Percentiles rank a stretch among this genome's conserved stretches.
Evolutionary conservation across 2,797 vertebrate genomes (phyloP).

Genomic region (Darevskia nairensis): DNA sequence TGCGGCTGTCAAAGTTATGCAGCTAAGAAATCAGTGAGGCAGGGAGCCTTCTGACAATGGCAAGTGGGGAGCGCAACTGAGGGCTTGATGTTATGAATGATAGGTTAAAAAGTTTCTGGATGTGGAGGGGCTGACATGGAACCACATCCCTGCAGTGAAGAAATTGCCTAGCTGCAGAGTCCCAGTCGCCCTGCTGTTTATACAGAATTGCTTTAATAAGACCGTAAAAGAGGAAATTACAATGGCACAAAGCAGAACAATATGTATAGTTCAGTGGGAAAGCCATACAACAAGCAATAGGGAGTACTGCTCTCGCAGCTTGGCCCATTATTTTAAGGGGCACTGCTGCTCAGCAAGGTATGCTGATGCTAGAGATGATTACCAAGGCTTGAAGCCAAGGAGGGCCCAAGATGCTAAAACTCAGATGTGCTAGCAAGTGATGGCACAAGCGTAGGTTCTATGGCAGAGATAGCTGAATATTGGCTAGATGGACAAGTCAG

Average conservation of each 20-base stretch:
- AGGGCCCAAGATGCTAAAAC: background rate
- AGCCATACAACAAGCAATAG: slow-evolving; percentile 1
- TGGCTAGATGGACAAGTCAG: too few species aligned
- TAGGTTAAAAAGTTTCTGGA: slow-evolving; percentile 3
- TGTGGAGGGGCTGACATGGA: background rate
- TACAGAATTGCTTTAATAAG: slow-evolving; percentile 31
- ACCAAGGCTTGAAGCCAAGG: background rate
- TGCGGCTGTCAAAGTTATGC: slow-evolving; percentile 8
- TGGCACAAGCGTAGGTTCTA: too few species aligned
- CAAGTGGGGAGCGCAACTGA: background rate
- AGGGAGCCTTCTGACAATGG: slow-evolving; percentile 13
- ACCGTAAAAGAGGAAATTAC: background rate
- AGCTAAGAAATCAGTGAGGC: slow-evolving; percentile 2
- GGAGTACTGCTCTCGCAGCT: background rate
- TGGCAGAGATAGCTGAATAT: too few species aligned
- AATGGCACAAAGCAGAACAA: slow-evolving; percentile 1
- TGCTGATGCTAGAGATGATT: background rate
- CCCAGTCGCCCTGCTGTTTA: background rate
- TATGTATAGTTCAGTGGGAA: background rate
- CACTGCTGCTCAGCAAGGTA: background rate
- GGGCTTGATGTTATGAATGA: slow-evolving; percentile 1
- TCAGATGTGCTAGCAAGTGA: background rate
- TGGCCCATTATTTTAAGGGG: background rate
- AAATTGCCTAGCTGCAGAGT: slow-evolving; percentile 5
- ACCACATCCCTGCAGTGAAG: background rate